Evolutionary conservation across 2,797 vertebrate genomes (phyloP).

Genomic region (Nyctibius grandis): DNA sequence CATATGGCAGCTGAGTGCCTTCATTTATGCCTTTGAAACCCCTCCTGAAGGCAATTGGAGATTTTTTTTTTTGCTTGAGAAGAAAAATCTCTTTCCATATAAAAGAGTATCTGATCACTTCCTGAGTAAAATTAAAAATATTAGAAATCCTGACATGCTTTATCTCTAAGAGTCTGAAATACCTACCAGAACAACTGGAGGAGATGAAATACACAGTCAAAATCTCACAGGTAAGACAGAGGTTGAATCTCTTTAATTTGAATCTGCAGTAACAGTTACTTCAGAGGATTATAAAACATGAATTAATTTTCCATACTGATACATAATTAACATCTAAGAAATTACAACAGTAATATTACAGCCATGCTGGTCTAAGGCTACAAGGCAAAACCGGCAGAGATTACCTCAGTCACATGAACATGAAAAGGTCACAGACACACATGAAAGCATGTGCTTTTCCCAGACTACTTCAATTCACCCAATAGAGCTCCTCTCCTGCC

Average conservation of each 20-base stretch:
- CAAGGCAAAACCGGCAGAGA: neutral
- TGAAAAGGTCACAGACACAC: neutral
- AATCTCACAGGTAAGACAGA: neutral
- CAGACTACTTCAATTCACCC: neutral
- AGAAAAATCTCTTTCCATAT: neutral
- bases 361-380: neutral
- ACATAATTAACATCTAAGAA: neutral
- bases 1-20: neutral
- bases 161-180: neutral
- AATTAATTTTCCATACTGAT: neutral
- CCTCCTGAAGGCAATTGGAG: neutral
- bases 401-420: neutral
- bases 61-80: neutral
- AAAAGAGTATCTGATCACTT: neutral
- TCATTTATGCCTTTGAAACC: neutral
- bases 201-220: neutral
- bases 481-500: neutral
- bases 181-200: neutral
- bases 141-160: neutral
- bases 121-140: neutral
- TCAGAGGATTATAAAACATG: neutral
- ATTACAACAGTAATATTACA: neutral
- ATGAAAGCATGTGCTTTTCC: neutral
- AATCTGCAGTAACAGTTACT: neutral
- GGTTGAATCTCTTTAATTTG: neutral